These are phyloP conservation scores for Drosophila bunnanda DNA, from an alignment of 2,888 invertebrate species.

Conservation along the genomic window DNA sequence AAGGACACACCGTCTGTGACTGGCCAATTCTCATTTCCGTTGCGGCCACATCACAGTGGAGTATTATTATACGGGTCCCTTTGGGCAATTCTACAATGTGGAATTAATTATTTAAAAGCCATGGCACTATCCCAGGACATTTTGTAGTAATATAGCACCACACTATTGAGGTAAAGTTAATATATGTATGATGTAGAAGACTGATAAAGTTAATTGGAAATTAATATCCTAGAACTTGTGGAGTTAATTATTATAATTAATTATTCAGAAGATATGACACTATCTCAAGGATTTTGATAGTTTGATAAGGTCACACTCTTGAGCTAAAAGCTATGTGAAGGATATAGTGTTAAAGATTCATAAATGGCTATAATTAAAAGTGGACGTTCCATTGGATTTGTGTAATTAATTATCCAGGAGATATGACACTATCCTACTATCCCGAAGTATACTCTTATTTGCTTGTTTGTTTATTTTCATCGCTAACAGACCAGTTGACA, in stretches of 20 bases:
- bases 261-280: neutral
- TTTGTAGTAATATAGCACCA: neutral
- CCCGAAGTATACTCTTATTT: too few relatives aligned
- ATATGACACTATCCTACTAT: too few relatives aligned
- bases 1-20: constrained; percentile 7
- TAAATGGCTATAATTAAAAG: neutral
- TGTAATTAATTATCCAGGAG: too few relatives aligned
- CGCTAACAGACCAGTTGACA: neutral
- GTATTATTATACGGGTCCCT: neutral
- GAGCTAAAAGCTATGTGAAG: too few relatives aligned
- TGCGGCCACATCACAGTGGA: constrained; percentile 1
- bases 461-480: neutral
- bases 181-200: too few relatives aligned
- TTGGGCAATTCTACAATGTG: neutral
- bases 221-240: neutral
- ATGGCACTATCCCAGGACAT: neutral
- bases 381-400: too few relatives aligned
- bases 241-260: too few relatives aligned
- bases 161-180: neutral
- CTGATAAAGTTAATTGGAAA: neutral
- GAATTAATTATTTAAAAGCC: constrained; percentile 2
- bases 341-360: too few relatives aligned
- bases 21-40: constrained; percentile 32
- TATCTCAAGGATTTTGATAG: neutral
- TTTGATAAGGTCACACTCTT: neutral